A percentile compares a stretch with the other conserved stretches of the same genome.
phyloP scores from a whole-genome alignment of 92 coral and sea anemone genomes.

The Pocillopora grandis region DNA sequence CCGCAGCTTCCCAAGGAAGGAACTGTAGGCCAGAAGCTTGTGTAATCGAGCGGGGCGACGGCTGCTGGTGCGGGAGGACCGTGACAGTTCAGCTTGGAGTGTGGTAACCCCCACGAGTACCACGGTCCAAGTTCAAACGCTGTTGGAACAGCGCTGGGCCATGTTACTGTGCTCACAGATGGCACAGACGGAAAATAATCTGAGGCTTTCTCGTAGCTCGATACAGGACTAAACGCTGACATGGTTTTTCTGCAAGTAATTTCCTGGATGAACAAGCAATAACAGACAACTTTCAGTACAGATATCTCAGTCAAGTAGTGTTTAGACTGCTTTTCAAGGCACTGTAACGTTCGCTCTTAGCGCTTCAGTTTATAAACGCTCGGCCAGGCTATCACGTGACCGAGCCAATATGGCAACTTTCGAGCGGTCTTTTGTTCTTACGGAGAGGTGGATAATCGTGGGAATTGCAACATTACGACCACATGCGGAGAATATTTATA shows the following conservation, averaged over 20 bases:
- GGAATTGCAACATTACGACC: constrained; percentile 48
- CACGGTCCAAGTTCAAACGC: constrained; percentile 29
- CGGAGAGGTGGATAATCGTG: constrained; percentile 38
- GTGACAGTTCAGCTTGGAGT: constrained; percentile 38
- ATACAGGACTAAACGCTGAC: constrained; percentile 50
- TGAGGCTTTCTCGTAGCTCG: constrained; percentile 38
- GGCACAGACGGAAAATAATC: constrained; percentile 32
- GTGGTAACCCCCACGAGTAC: constrained; percentile 38
- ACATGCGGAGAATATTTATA: constrained; percentile 56
- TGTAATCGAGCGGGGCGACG: constrained; percentile 30
- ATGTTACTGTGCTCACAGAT: constrained; percentile 21
- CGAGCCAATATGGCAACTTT: constrained; percentile 32
- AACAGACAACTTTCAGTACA: background rate
- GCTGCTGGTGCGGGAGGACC: constrained; percentile 30
- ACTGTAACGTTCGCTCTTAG: constrained; percentile 7
- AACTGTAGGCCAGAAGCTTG: constrained; percentile 44
- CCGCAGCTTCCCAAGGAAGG: constrained; percentile 46
- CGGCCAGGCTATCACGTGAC: constrained; percentile 28
- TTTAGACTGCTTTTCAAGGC: constrained; percentile 4
- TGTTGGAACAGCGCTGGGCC: constrained; percentile 42
- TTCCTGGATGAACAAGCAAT: background rate
- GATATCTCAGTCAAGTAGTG: constrained; percentile 9
- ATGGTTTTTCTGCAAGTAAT: constrained; percentile 11
- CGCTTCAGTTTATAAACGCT: constrained; percentile 21
- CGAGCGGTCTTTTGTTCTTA: constrained; percentile 35